Conservation (phyloP, 1,140 invertebrate genomes). For the Aphidius gifuensis region DNA sequence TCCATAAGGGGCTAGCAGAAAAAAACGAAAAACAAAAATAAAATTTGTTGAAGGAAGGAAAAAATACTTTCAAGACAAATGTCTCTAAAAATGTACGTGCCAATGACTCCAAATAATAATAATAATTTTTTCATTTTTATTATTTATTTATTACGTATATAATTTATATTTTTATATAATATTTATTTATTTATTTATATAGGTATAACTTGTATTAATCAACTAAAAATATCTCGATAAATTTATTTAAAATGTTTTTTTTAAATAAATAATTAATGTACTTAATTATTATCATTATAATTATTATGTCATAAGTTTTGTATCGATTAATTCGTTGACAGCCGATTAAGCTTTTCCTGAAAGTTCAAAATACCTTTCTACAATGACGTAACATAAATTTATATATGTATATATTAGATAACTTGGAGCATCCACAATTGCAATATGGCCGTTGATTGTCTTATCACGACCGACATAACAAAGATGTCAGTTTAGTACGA, state of each 20-base stretch:
- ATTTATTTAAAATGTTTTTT: no score
- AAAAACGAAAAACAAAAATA: neutral
- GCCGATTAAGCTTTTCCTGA: conserved; percentile 6
- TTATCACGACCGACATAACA: neutral
- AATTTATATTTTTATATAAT: neutral
- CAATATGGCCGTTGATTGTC: conserved; percentile 9
- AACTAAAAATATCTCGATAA: no score
- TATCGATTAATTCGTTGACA: neutral
- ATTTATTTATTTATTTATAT: neutral
- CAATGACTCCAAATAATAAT: conserved; percentile 12
- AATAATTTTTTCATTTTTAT: conserved; percentile 11
- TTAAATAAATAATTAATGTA: no score
- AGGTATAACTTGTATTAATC: no score
- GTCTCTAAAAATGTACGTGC: conserved; percentile 11
- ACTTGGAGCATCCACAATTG: neutral
- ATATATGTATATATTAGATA: neutral
- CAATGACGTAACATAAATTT: neutral
- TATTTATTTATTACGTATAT: neutral
- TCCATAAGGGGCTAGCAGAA: conserved; percentile 11
- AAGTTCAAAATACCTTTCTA: neutral
- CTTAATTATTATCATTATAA: no score
- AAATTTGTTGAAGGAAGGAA: conserved; percentile 5
- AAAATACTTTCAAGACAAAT: conserved; percentile 14
- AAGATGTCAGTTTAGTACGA: conserved; percentile 11
- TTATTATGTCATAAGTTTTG: no score